Conservation (phyloP, 1,140 invertebrate species). For the Rhopalosiphum maidis region DNA sequence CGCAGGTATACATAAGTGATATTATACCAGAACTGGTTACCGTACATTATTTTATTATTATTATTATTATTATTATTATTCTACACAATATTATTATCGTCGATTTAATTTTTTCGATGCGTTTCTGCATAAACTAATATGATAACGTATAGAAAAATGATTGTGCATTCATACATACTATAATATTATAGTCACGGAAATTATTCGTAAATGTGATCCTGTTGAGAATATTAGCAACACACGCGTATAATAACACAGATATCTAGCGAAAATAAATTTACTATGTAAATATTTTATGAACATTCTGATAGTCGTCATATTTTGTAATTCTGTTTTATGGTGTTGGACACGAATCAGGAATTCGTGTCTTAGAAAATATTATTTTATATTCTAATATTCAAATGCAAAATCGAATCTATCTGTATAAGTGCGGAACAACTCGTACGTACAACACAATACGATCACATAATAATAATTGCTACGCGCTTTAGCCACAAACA, state of each 20-base stretch:
- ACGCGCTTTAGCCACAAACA: not conserved
- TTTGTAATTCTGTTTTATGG: not conserved
- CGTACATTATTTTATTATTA: no score
- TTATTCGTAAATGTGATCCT: not conserved
- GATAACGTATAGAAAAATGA: no score
- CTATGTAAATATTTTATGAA: not conserved
- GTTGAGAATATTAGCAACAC: not conserved
- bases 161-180: not conserved
- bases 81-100: not conserved
- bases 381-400: not conserved
- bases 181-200: not conserved
- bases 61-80: no score
- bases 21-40: slow-evolving; percentile 10
- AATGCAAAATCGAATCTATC: not conserved
- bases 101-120: not conserved
- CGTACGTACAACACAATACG: not conserved
- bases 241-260: not conserved
- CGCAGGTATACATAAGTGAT: not conserved
- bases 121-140: not conserved
- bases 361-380: not conserved
- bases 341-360: not conserved
- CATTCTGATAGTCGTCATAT: not conserved
- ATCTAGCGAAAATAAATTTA: not conserved
- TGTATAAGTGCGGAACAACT: not conserved
- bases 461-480: not conserved